Evolutionary conservation across 64 coral and sea anemone species (phyloP).

Genomic region (Astreopora myriophthalma): DNA sequence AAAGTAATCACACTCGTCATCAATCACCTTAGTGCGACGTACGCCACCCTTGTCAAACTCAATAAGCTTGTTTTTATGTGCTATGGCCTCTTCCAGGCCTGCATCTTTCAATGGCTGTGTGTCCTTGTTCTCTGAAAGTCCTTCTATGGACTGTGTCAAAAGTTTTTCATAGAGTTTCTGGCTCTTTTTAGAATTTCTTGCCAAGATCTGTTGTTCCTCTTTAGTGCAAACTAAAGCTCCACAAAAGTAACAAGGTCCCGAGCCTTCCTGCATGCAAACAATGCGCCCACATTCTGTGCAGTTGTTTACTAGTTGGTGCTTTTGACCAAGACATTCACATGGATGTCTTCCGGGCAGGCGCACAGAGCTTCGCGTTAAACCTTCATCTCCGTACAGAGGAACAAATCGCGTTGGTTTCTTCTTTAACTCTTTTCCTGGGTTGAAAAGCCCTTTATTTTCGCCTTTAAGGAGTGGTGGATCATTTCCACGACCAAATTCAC

Average conservation of each 20-base stretch:
- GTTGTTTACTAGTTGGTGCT: slow-evolving; percentile 85
- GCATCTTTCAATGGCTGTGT: slow-evolving; percentile 15
- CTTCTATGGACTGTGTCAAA: slow-evolving; percentile 68
- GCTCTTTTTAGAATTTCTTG: slow-evolving; percentile 93
- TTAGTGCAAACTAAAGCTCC: slow-evolving; percentile 91
- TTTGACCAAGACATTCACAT: slow-evolving; percentile 93
- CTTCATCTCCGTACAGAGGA: slow-evolving; percentile 89
- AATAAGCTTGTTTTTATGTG: slow-evolving; percentile 88
- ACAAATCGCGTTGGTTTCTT: slow-evolving; percentile 87
- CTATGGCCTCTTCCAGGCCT: slow-evolving; percentile 78
- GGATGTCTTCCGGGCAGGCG: slow-evolving; percentile 93
- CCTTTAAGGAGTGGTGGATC: not conserved
- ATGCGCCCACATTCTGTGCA: slow-evolving; percentile 93
- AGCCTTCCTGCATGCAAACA: slow-evolving; percentile 92
- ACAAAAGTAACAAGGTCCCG: slow-evolving; percentile 97
- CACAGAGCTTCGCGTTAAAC: slow-evolving; percentile 81
- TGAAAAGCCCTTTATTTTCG: not conserved
- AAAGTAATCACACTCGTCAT: slow-evolving; percentile 98
- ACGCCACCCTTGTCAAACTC: slow-evolving; percentile 95
- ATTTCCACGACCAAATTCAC: not conserved
- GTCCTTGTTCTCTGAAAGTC: slow-evolving; percentile 27
- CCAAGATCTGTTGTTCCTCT: slow-evolving; percentile 86
- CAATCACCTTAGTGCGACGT: slow-evolving; percentile 94
- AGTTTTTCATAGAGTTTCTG: slow-evolving; percentile 84
- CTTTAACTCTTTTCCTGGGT: slow-evolving; percentile 53